Base-by-base conservation (phyloP, 2,888 invertebrate species). In the Cotesia congregata region DNA sequence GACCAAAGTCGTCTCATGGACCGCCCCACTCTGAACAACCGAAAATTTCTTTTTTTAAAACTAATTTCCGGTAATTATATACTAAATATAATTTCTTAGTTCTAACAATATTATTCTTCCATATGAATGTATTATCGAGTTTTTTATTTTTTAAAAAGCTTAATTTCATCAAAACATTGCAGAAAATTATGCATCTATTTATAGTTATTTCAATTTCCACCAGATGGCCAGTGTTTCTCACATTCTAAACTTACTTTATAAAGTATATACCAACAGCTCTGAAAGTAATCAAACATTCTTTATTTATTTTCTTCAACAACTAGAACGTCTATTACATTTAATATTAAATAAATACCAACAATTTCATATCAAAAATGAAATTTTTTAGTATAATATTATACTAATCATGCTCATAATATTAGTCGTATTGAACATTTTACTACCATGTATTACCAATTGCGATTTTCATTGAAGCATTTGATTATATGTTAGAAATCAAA, bases 21-120 rank as follows among this genome's bases (percentile, higher is more conserved):
- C 75, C 85, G 82, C 82, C 86, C 86, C 86, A 84, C 83, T 85
- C 85, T 81, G 75, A 75, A 83, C 79, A 82, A 83, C 81, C 80
- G 82, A 80, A 80, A 82, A 80, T 30, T 65, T 82, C 75, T 72
- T 75, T 77, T 76, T 72, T 38, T 20, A 9, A 12, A 65, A 30
- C 50, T 50, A 50, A 50, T 50, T 50, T 50, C 50, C 50, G 3
- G 50, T 50, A 50, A 50, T 50, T 50, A 50, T 30, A 30, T 50
- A 50, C 50, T n/a, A 62, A 62, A 5, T 62, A 62, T 62, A 62
- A 62, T 62, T 50, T 4, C 12, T 50, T 3, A 50, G 50, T 50
- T 12, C 6, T 12, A 12, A 12, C 12, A 12, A 6, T 50, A 50
- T 50, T 12, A 50, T 50, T 50, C 12, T 50, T 7, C 4, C 7